Conservation (phyloP, 2,888 invertebrate species). For the Parnassius apollo region DNA sequence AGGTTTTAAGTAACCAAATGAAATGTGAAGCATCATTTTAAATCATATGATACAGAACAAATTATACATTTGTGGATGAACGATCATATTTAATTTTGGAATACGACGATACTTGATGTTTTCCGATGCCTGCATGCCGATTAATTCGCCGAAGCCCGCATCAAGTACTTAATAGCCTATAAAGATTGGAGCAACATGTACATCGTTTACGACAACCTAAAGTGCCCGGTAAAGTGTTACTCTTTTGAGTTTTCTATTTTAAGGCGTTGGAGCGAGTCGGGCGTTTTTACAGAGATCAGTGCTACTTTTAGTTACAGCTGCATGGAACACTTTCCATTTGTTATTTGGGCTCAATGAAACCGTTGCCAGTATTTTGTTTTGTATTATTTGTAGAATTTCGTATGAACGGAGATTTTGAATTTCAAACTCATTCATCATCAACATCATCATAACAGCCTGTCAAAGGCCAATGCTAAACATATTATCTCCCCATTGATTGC, state of each 20-base stretch:
- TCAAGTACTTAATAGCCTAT: constrained; percentile 57
- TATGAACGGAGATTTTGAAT: no score
- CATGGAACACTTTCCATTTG: constrained; percentile 48
- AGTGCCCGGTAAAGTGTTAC: constrained; percentile 46
- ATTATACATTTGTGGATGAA: neutral
- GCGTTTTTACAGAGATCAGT: constrained; percentile 59
- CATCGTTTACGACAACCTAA: constrained; percentile 57
- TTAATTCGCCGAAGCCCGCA: constrained; percentile 34
- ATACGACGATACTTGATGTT: constrained; percentile 34
- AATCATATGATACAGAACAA: neutral
- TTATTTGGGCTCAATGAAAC: constrained; percentile 48
- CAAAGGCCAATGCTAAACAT: no score
- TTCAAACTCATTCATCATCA: no score
- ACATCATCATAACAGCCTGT: no score
- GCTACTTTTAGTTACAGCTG: constrained; percentile 42
- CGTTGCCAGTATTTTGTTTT: constrained; percentile 39
- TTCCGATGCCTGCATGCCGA: constrained; percentile 32
- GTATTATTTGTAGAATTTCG: constrained; percentile 30
- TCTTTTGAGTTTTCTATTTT: constrained; percentile 62
- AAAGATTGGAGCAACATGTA: constrained; percentile 49
- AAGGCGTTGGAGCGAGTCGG: constrained; percentile 55
- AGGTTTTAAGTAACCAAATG: no score
- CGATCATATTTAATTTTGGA: constrained; percentile 43
- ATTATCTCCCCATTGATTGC: no score
- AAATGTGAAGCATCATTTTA: no score